Evolutionary conservation across 2,113 vertebrate species (phyloP).

Genomic region (Echinops telfairi): DNA sequence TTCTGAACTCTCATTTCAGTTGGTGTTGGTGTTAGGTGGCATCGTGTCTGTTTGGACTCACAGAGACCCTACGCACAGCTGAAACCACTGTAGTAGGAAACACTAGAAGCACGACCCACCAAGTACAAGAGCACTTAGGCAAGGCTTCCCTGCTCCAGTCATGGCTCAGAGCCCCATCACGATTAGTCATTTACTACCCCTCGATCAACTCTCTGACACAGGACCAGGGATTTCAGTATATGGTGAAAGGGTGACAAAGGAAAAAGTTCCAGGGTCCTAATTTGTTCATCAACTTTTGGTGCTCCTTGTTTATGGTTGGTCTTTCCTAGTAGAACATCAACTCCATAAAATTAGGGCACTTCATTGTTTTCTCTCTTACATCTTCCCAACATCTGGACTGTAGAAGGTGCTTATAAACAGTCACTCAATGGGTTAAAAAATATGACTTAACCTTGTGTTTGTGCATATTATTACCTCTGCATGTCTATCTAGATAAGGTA

Average conservation of each 20-base stretch:
- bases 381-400: neutral
- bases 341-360: neutral
- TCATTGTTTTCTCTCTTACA: neutral
- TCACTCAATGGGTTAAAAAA: constrained; percentile 12
- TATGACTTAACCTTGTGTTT: neutral
- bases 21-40: too few relatives aligned
- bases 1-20: neutral
- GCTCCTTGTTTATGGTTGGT: neutral
- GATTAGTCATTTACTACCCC: too few relatives aligned
- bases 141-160: neutral
- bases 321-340: neutral
- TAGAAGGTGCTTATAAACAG: neutral
- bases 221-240: too few relatives aligned
- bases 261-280: neutral
- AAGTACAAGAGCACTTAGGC: neutral
- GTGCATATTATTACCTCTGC: too few relatives aligned
- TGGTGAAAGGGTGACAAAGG: neutral
- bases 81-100: neutral
- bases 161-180: too few relatives aligned
- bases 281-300: neutral
- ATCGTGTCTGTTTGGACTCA: too few relatives aligned
- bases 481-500: too few relatives aligned
- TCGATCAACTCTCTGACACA: too few relatives aligned
- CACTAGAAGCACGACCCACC: neutral
- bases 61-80: too few relatives aligned